These are phyloP conservation scores for Butastur rufipennis DNA, from an alignment of 2,113 vertebrate genomes.

Conservation along the genomic window DNA sequence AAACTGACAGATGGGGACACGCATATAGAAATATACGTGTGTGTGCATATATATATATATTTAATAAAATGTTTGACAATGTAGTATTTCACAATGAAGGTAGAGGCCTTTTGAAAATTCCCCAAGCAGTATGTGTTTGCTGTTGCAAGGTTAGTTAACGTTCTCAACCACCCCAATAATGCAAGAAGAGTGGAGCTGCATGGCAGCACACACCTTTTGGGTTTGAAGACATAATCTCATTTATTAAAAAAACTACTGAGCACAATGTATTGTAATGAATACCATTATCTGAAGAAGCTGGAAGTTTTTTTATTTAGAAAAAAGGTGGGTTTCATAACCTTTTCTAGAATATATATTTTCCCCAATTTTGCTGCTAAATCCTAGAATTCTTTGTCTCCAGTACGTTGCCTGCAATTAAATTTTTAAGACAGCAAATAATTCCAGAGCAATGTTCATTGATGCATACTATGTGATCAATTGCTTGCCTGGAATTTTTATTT, in stretches of 20 bases:
- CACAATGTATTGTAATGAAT: neutral
- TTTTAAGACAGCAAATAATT: neutral
- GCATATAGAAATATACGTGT: fast-evolving
- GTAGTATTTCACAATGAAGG: neutral
- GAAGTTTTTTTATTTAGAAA: neutral
- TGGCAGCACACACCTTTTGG: neutral
- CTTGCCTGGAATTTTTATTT: neutral
- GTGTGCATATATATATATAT: neutral
- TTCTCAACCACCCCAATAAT: neutral
- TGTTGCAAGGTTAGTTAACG: neutral
- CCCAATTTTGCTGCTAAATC: slow-evolving; percentile 23
- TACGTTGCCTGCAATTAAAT: neutral
- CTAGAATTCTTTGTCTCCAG: neutral
- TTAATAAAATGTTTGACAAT: neutral
- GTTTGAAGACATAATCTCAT: neutral
- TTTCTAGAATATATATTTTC: neutral
- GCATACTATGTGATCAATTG: neutral
- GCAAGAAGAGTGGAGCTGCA: neutral
- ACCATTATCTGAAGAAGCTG: neutral
- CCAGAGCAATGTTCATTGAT: neutral
- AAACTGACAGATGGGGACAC: neutral
- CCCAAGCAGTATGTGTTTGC: neutral
- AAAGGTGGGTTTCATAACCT: neutral
- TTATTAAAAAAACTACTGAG: neutral
- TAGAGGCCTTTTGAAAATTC: neutral